Base-by-base conservation (phyloP, 2,888 invertebrate species). In the Drosophila mercatorum region DNA sequence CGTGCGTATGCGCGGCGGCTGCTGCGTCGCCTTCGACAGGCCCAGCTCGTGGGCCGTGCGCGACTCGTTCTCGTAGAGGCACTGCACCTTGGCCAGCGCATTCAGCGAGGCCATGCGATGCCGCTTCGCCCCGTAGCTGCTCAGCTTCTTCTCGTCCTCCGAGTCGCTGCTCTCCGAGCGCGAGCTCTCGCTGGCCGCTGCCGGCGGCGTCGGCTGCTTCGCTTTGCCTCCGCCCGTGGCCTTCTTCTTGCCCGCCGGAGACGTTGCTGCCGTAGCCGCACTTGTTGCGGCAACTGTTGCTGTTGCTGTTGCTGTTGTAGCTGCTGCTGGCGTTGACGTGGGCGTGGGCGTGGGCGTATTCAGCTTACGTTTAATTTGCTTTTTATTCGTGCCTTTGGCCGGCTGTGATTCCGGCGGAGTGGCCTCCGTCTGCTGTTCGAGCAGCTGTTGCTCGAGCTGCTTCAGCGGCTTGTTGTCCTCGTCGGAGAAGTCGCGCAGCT, bases 91-190 rank as follows among this genome's bases (percentile, higher is more conserved):
- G 34, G 97, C 97, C 81, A 96, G 92, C 0, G 98, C 98, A 91
- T 98, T 98, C 38, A 98, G 93, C 3, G 97, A 97, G 43, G 98
- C 98, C 93, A 97, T 97, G 77, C 98, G 94, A 91, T 97, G 96
- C 51, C 96, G 94, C 92, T 97, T 97, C 31, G 97, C 96, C 0
- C 96, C 96, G 8, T 91, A 92, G 17, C 88, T 88, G 55, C 91
- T 92, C 10, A 92, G 69, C 63, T 91, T 91, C 55, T 91, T 91
- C 58, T 91, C 92, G 51, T 92, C 91, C 67, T 92, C 92, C 0
- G 92, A 92, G 56, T 92, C 92, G 62, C 83, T 86, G 36, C 77
- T 83, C 0, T 86, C 85, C 4, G 67, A 36, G 2, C 72, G 68
- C 1, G 83, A 70, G 17, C 82, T 77, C 4, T 86, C 74, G 67